Conservation (phyloP, 2,797 vertebrate genomes). For the Eidolon dupreanum region DNA sequence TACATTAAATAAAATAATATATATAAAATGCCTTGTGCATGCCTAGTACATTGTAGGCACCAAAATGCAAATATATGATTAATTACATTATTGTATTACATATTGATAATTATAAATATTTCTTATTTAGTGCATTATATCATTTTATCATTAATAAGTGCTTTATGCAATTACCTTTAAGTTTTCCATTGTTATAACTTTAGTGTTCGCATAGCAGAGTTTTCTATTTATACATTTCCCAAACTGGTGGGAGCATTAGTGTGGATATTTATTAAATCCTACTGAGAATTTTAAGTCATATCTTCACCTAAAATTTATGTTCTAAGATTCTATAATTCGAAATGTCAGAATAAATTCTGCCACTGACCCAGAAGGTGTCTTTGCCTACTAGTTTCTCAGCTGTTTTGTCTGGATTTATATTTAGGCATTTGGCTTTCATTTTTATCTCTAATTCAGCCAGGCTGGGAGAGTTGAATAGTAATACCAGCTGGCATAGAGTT, state of each 20-base stretch:
- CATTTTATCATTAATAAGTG: background rate
- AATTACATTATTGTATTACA: background rate
- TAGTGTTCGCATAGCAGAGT: background rate
- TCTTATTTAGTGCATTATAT: background rate
- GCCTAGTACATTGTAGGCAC: background rate
- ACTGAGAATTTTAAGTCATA: background rate
- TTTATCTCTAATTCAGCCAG: slow-evolving; percentile 55
- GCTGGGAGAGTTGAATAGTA: slow-evolving; percentile 50
- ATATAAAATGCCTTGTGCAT: background rate
- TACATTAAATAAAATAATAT: slow-evolving; percentile 14
- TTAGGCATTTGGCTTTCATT: slow-evolving; percentile 65
- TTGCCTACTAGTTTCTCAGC: slow-evolving; percentile 21
- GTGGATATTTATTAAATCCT: slow-evolving; percentile 25
- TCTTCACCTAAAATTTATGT: slow-evolving; percentile 43
- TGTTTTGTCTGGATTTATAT: slow-evolving; percentile 68
- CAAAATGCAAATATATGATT: background rate
- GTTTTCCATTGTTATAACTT: slow-evolving; percentile 27
- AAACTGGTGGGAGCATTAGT: background rate
- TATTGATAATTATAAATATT: background rate
- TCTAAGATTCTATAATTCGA: slow-evolving; percentile 46
- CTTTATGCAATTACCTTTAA: slow-evolving; percentile 19
- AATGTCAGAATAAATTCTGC: slow-evolving; percentile 49
- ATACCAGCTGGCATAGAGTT: slow-evolving; percentile 54
- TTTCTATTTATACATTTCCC: slow-evolving; percentile 21
- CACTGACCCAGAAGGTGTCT: slow-evolving; percentile 10